These are phyloP conservation scores for Ceratitis capitata DNA, from an alignment of 1,140 invertebrate species.

Conservation along the genomic window DNA sequence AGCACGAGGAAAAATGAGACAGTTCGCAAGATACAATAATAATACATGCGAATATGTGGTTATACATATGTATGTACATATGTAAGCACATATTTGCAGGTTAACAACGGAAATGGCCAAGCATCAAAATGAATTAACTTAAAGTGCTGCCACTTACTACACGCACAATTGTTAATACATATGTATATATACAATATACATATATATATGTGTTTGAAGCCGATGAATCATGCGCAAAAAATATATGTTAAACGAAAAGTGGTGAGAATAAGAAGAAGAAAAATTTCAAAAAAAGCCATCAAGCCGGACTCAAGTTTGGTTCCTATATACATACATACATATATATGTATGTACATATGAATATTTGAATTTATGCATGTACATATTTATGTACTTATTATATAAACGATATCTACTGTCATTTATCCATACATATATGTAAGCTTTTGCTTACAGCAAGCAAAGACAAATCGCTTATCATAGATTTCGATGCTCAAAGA, in stretches of 20 bases:
- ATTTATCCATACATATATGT: too few species aligned
- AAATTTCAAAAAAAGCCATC: neutral
- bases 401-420: too few species aligned
- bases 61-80: neutral
- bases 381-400: neutral
- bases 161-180: too few species aligned
- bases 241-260: neutral
- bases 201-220: neutral
- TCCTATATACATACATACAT: neutral
- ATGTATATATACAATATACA: neutral
- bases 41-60: too few species aligned
- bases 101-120: conserved; percentile 2
- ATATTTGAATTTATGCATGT: neutral
- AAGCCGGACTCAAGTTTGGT: neutral
- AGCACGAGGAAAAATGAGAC: neutral
- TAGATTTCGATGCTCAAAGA: too few species aligned
- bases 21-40: conserved; percentile 14
- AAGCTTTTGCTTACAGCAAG: too few species aligned
- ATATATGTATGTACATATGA: neutral
- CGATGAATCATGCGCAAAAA: conserved; percentile 30
- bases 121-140: neutral
- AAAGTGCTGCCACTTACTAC: neutral
- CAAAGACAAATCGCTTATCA: too few species aligned
- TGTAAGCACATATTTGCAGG: neutral
- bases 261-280: neutral